These are phyloP conservation scores for Gari tellinella DNA, from an alignment of 2,888 invertebrate species.

Conservation along the genomic window DNA sequence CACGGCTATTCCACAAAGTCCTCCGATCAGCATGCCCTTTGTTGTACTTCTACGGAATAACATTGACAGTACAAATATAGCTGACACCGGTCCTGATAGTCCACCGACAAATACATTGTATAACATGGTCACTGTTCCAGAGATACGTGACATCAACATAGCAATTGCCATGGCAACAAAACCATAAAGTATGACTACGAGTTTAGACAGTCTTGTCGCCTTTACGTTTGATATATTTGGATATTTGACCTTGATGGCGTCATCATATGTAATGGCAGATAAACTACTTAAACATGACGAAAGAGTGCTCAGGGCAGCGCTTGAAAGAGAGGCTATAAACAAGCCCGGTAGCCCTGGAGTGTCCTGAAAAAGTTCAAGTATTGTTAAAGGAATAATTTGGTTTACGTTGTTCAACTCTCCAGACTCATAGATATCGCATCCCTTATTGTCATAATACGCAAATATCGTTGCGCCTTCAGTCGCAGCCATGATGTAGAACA, in stretches of 20 bases:
- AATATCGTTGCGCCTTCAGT: slow-evolving; percentile 38
- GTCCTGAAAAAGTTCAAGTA: slow-evolving; percentile 31
- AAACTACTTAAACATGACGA: slow-evolving; percentile 49
- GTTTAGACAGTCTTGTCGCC: slow-evolving; percentile 18
- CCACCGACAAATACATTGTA: slow-evolving; percentile 25
- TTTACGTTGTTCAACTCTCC: slow-evolving; percentile 34
- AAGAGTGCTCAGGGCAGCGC: slow-evolving; percentile 49
- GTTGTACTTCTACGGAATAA: slow-evolving; percentile 22
- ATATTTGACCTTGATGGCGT: slow-evolving; percentile 18
- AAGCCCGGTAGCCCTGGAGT: slow-evolving; percentile 45
- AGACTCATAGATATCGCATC: slow-evolving; percentile 36
- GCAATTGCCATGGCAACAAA: slow-evolving; percentile 17
- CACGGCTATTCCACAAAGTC: slow-evolving; percentile 4
- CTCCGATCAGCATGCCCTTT: slow-evolving; percentile 23
- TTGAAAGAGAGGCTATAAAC: slow-evolving; percentile 44
- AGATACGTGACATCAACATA: slow-evolving; percentile 25
- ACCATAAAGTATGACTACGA: slow-evolving; percentile 18
- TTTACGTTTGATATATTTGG: slow-evolving; percentile 16
- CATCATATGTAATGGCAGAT: slow-evolving; percentile 29
- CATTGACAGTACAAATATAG: slow-evolving; percentile 31
- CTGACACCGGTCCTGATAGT: slow-evolving; percentile 34
- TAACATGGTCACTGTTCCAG: slow-evolving; percentile 21
- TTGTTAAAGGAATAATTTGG: slow-evolving; percentile 29
- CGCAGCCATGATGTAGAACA: neutral
- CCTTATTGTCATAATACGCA: slow-evolving; percentile 29